A percentile compares a stretch with the other conserved stretches of the same genome.
Evolutionary conservation across 1,140 invertebrate species (phyloP).

Genomic region (Panagrolaimus sp.): DNA sequence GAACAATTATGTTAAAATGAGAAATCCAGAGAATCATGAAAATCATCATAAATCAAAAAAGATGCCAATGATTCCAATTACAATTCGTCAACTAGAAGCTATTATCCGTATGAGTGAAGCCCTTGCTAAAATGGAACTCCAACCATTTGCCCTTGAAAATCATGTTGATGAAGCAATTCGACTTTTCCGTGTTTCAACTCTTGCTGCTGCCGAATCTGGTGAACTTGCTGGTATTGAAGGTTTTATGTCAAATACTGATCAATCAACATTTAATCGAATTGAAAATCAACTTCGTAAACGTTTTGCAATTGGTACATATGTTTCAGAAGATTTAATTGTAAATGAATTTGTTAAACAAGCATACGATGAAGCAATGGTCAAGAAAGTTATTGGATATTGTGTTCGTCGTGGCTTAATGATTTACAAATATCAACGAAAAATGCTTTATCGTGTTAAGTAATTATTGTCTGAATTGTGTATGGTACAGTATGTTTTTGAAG

Average conservation of each 20-base stretch:
- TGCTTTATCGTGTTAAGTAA: constrained; percentile 81
- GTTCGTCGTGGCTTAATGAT: constrained; percentile 81
- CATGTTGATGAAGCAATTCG: constrained; percentile 95
- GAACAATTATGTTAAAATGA: constrained; percentile 90
- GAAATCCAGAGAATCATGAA: constrained; percentile 63
- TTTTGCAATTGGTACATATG: constrained; percentile 90
- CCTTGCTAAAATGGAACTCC: constrained; percentile 91
- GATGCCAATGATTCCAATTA: constrained; percentile 49
- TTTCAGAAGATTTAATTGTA: constrained; percentile 85
- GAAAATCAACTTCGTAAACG: constrained; percentile 89
- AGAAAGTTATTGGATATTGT: constrained; percentile 57
- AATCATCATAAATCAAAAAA: not conserved
- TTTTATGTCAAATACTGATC: constrained; percentile 88
- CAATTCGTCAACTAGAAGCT: constrained; percentile 82
- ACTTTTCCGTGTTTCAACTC: constrained; percentile 95
- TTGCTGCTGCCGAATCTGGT: constrained; percentile 87
- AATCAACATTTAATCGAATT: constrained; percentile 77
- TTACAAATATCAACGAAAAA: constrained; percentile 88
- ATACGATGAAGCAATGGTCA: constrained; percentile 51
- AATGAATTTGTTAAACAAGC: constrained; percentile 81
- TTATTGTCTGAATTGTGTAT: not conserved
- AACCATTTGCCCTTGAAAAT: constrained; percentile 79
- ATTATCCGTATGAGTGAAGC: constrained; percentile 91
- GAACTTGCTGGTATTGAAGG: constrained; percentile 86
- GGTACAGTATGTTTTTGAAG: constrained; percentile 16